Base-by-base conservation (phyloP, 2,888 invertebrate genomes). In the Quadroppia sp. region DNA sequence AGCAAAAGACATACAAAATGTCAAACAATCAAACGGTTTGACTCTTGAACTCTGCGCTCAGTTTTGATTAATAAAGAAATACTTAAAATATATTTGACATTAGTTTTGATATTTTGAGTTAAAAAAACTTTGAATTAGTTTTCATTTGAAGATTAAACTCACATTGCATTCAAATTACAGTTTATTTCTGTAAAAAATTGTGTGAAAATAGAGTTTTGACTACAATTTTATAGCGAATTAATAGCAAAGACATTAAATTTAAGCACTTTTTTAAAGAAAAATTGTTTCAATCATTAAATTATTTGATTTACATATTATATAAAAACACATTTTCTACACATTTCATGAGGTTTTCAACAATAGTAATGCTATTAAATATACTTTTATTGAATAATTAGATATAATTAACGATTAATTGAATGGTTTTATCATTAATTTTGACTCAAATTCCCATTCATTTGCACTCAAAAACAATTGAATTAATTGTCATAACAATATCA, bases 401-500 rank as follows among this genome's bases (percentile, higher is more conserved):
- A 61, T 40, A 64, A 64, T 64, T 64, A 32, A n/a, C n/a, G 32
- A 15, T 64, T 17, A 42, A 42, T 45, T 48, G 42, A 69, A 32
- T 32, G 17, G n/a, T 23, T 36, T n/a, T 42, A 23, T 23, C 69
- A 42, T 23, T 69, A 30, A 28, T 69, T 32, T 40, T 28, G 30
- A 15, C 13, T 30, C 13, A 28, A 69, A 23, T 30, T 23, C 17
- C 17, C 30, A 56, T 56, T 30, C 28, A 56, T 56, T 56, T 20
- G 56, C 56, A 56, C 53, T 23, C 28, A 56, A 30, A 56, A 30
- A 30, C 56, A 56, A 56, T 30, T 30, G 11, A 30, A 56, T 56
- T 28, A 56, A 11, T 15, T 53, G 25, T 56, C 28, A 56, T 28
- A 13, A 28, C 28, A 15, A 17, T n/a, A n/a, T n/a, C n/a, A n/a